A percentile compares a stretch with the other conserved stretches of the same genome.
Evolutionary conservation across 2,113 vertebrate species (phyloP).

Genomic region (Paratilapia polleni): DNA sequence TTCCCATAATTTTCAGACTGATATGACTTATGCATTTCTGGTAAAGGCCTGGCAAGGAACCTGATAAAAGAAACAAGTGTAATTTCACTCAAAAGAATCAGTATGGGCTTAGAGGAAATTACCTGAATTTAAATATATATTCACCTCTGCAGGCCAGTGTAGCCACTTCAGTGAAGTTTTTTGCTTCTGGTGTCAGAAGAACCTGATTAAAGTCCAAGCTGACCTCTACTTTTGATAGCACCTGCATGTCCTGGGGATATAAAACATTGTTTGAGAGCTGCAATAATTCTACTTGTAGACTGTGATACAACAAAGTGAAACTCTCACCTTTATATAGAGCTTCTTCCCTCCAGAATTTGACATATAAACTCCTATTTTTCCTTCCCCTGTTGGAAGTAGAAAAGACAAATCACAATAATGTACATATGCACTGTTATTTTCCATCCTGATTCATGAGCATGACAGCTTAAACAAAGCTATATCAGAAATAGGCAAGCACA

Average conservation of each 20-base stretch:
- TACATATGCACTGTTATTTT: neutral
- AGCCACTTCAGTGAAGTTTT: conserved; percentile 91
- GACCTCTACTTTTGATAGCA: conserved; percentile 83
- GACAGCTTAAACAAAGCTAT: neutral
- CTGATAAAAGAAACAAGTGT: conserved; percentile 28
- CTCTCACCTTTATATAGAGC: conserved; percentile 90
- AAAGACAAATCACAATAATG: neutral
- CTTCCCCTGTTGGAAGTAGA: conserved; percentile 79
- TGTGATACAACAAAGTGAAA: neutral
- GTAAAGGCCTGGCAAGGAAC: conserved; percentile 77
- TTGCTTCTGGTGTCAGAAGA: conserved; percentile 83
- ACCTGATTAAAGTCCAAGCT: conserved; percentile 85
- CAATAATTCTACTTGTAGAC: neutral
- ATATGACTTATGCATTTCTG: conserved; percentile 74
- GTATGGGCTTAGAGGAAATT: neutral
- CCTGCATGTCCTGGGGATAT: conserved; percentile 81
- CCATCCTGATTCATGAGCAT: neutral
- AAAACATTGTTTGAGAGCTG: neutral
- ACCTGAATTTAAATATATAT: neutral
- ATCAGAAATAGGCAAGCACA: neutral
- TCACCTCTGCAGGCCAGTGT: conserved; percentile 89
- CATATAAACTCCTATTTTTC: conserved; percentile 87
- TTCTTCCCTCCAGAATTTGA: conserved; percentile 91
- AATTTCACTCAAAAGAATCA: neutral
- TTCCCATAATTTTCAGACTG: conserved; percentile 69